These are phyloP conservation scores for Ictidomys tridecemlineatus DNA, from an alignment of 2,113 vertebrate genomes.

Conservation along the genomic window DNA sequence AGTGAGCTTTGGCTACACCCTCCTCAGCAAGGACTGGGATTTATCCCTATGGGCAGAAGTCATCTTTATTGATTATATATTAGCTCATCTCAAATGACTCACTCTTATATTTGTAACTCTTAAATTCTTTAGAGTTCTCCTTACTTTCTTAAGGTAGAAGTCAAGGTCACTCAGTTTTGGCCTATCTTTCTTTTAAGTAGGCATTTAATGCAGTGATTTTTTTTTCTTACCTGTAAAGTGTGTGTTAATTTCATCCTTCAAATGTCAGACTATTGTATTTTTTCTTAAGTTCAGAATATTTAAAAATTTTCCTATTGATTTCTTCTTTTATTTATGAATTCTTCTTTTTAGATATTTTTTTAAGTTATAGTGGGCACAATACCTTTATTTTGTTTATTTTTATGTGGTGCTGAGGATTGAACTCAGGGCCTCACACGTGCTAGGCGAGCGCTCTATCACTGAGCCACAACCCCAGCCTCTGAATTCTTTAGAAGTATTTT, in stretches of 20 bases:
- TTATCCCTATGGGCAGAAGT: neutral
- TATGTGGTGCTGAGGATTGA: too few relatives aligned
- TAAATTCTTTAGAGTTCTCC: neutral
- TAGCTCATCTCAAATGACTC: neutral
- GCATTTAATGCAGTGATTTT: neutral
- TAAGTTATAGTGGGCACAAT: too few relatives aligned
- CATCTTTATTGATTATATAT: neutral
- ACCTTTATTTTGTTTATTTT: too few relatives aligned
- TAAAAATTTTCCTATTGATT: slow-evolving; percentile 20
- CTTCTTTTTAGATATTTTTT: neutral
- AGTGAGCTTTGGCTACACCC: neutral
- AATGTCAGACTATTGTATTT: neutral
- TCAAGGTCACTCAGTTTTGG: neutral
- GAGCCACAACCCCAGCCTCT: neutral
- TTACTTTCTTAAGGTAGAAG: neutral
- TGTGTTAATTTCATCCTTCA: neutral
- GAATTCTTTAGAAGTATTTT: neutral
- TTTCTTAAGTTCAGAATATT: slow-evolving; percentile 35
- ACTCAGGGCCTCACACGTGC: too few relatives aligned
- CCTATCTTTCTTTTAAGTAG: neutral
- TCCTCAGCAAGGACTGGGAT: neutral
- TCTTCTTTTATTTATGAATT: slow-evolving; percentile 37
- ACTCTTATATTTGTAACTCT: neutral
- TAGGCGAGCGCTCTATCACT: too few relatives aligned
- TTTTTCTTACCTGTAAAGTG: neutral